Evolutionary conservation across 1,140 invertebrate species (phyloP).

Genomic region (Diorhabda elongata): DNA sequence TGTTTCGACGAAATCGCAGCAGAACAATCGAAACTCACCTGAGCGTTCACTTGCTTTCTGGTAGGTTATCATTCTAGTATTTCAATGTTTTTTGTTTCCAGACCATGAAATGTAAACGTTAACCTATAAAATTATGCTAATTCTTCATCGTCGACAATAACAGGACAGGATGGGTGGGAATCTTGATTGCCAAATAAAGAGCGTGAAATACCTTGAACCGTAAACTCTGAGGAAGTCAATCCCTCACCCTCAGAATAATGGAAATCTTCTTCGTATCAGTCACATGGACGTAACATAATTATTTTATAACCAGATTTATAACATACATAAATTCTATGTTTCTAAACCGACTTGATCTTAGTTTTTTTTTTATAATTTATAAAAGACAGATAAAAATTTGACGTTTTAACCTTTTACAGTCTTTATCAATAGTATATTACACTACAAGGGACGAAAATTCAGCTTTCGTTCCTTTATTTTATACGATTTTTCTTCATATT

Average conservation of each 20-base stretch:
- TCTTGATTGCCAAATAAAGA: slow-evolving; percentile 21
- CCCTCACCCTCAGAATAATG: slow-evolving; percentile 14
- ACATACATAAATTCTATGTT: too few species aligned
- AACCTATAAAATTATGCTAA: slow-evolving; percentile 19
- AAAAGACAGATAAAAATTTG: too few species aligned
- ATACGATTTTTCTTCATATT: too few species aligned
- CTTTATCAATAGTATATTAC: too few species aligned
- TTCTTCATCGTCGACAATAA: slow-evolving; percentile 12
- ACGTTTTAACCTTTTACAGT: too few species aligned
- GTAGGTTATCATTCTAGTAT: neutral
- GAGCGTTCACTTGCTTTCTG: slow-evolving; percentile 3
- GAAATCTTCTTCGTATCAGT: neutral
- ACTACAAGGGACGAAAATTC: too few species aligned
- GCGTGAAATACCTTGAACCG: slow-evolving; percentile 19
- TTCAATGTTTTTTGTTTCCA: slow-evolving; percentile 3
- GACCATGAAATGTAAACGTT: slow-evolving; percentile 18
- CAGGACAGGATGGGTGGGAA: slow-evolving; percentile 16
- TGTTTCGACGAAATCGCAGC: slow-evolving; percentile 3
- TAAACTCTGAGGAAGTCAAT: slow-evolving; percentile 19
- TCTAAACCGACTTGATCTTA: too few species aligned
- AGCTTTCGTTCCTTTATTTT: too few species aligned
- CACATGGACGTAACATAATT: too few species aligned
- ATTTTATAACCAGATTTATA: too few species aligned
- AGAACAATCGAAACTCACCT: neutral
- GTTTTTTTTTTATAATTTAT: too few species aligned